Base-by-base conservation (phyloP, 2,888 invertebrate genomes). In the Alloscopus bannaensis region DNA sequence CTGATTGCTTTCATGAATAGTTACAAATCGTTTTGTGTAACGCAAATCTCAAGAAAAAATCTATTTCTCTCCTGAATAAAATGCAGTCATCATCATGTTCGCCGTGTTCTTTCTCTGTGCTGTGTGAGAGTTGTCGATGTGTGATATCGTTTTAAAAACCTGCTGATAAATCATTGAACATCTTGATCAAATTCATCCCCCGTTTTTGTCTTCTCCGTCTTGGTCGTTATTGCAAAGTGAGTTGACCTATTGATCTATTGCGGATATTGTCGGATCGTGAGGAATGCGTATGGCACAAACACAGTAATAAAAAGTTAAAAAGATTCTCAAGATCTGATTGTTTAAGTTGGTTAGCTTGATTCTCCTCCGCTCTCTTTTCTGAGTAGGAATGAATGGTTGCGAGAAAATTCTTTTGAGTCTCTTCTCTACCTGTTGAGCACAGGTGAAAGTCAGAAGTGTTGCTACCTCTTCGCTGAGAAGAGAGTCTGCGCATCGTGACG, bases 191-290 rank as follows among this genome's bases (percentile, higher is more conserved):
- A 47, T 31, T 64, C 24, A 71, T 60, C 45, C 59, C 57, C 36
- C 52, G 31, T 13, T 62, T 64, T 24, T 62, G 57, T 59, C 36
- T 64, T 55, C 50, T 62, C n/a, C n/a, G n/a, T n/a, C n/a, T n/a
- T n/a, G n/a, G n/a, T n/a, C n/a, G n/a, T n/a, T 52, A 8, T 52
- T 52, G 22, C 24, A 22, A 36, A 55, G 42, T 42, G 24, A 31
- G 65, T 75, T 75, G 73, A 75, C 73, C 73, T 75, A 75, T 75
- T 75, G 73, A 75, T 66, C 73, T 57, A 75, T 75, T 75, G 73
- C 65, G 65, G 73, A 75, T 75, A 57, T 66, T 40, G 57, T 57
- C n/a, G 57, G n/a, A 28, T 57, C 22, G 20, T 20, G 22, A 47
- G 47, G 4, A 4, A 47, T 47, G 13, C 18, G 45, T 45, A 45